Percentiles rank a stretch among this genome's conserved stretches.
Evolutionary conservation across 2,797 vertebrate species (phyloP).

Genomic region (Brotula barbata): DNA sequence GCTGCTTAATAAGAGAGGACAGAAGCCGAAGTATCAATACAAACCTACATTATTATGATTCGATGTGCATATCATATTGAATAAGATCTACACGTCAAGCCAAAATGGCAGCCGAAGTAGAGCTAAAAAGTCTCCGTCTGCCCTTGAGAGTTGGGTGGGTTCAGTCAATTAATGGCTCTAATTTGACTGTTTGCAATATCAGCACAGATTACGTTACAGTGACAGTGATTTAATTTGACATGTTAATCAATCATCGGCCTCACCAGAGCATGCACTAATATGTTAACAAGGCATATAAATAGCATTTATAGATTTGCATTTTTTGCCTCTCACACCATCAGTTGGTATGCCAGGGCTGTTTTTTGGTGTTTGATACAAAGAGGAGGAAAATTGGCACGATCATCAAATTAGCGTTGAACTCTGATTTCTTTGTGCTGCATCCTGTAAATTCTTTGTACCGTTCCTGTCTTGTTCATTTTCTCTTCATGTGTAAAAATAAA

Average conservation of each 20-base stretch:
- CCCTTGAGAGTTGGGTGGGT: conserved; percentile 66
- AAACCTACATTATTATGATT: too few species aligned
- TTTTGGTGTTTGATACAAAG: conserved; percentile 12
- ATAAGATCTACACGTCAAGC: not conserved
- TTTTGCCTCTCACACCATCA: conserved; percentile 40
- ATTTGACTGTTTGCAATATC: conserved; percentile 70
- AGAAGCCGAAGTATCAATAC: too few species aligned
- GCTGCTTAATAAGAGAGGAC: too few species aligned
- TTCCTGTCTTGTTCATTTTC: conserved; percentile 52
- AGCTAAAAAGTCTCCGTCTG: conserved; percentile 40
- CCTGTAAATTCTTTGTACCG: conserved; percentile 40
- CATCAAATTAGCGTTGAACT: conserved; percentile 31
- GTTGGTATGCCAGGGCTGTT: conserved; percentile 11
- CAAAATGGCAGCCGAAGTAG: conserved; percentile 20
- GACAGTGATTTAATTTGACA: conserved; percentile 73
- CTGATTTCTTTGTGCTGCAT: conserved; percentile 36
- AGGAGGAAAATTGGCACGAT: conserved; percentile 29
- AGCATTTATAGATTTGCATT: conserved; percentile 37
- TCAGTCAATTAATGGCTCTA: conserved; percentile 65
- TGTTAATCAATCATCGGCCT: conserved; percentile 75
- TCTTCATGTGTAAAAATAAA: conserved; percentile 71
- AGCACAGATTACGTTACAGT: conserved; percentile 55
- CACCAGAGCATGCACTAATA: conserved; percentile 42
- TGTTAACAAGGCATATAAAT: conserved; percentile 61
- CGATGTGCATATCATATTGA: too few species aligned